Evolutionary conservation across 30 jellyfish, hydroid and myxozoan species (phyloP), one percentile per base, ranked within the genome.

Genomic region (Chironex yamaguchii): DNA sequence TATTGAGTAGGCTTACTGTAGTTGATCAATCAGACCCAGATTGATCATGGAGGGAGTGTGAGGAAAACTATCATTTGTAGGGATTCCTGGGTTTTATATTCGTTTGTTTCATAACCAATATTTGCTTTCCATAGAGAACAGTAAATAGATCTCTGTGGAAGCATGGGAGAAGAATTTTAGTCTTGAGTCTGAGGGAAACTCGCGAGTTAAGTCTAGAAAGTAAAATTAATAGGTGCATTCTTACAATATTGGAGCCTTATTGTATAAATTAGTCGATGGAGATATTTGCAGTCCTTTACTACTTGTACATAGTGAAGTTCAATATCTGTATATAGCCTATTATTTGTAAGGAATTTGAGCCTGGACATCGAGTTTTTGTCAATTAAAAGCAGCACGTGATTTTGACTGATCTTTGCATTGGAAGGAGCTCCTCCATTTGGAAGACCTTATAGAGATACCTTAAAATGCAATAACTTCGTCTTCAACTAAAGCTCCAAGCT

Each of bases 11-110:
- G 30, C 86, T 35, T 36, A 66, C 65, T 28, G 69, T 66, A 0
- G 77, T 73, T 73, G 86, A 73, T 36, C 86, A 73, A 73, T 26
- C 77, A 4, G n/a, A 73, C 65, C 79, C 11, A 4, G 11, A 21
- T 4, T 54, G 72, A 21, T 11, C 11, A 21, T 4, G 72, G 25
- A 54, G 72, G 25, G 77, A 64, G 14, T 28, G n/a, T n/a, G 25
- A 31, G 25, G 22, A 52, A 52, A 52, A 1, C 69, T 52, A 31
- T 11, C 25, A 52, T 1, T 52, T 52, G 69, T 52, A 20, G 25
- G 4, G 69, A 52, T 11, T 31, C 69, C 11, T 31, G 69, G 69
- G 69, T 52, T n/a, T 52, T 1, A 2, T 31, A 52, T 52, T 52
- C 25, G 25, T 52, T 52, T 2, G 25, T 11, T 28, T 52, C 2